Evolutionary conservation across 2,888 invertebrate genomes (phyloP), one percentile per base, ranked within the genome.

Genomic region (Argyresthia albistria): DNA sequence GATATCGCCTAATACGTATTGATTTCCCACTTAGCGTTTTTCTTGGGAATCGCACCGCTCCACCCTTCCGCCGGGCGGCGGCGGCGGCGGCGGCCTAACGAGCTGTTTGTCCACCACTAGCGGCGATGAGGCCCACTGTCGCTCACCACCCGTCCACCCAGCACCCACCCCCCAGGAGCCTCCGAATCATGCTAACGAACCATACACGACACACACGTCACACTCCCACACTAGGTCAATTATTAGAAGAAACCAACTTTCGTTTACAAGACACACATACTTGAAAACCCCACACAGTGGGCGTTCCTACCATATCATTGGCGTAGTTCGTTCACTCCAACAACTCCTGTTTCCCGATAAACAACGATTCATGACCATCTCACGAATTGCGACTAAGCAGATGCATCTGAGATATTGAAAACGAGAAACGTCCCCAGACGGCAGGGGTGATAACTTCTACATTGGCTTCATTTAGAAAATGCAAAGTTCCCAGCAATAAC

Each of bases 21-120:
- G 87, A 87, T 86, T 87, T 83, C 81, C 84, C 82, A 86, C 87
- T 87, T 87, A 86, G 80, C 83, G 80, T 77, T 84, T 84, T 86
- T 84, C 82, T 86, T 84, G 81, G 75, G 77, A 80, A 78, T 76
- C 76, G 75, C 67, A 70, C 73, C 75, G 80, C 80, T 83, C 82
- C 87, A 83, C 86, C 86, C 87, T 84, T 86, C 83, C 83, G 80
- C 73, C 69, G 51, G 66, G 67, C 70, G 73, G 67, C 70, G 73
- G 69, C 70, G 73, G 69, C 50, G 66, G 67, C 70, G 73, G 67
- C 70, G 73, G 69, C 70, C 75, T 87, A 87, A 87, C 87, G 86
- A 86, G 84, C 77, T 84, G 84, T 86, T 87, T 87, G 87, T 87
- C 80, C 80, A 82, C 78, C 25, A 25, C 25, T 25, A 25, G 25